Evolutionary conservation across 2,888 invertebrate genomes (phyloP), one percentile per base, ranked within the genome.

Genomic region (Heliconius ismenius): DNA sequence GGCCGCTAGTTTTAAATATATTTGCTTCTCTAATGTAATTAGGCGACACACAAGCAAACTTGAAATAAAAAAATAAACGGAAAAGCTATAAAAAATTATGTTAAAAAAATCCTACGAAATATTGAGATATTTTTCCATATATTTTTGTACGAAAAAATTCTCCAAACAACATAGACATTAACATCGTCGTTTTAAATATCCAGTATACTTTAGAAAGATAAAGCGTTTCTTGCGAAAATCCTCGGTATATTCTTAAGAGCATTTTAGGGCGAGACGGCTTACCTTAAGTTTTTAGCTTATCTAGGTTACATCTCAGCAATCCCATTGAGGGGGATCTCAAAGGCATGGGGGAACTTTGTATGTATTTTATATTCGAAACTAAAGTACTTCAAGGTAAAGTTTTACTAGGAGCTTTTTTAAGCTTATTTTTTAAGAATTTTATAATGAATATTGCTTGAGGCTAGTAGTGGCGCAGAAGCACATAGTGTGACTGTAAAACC

Each of bases 291-390:
- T 79, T 74, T 82, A 81, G 81, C 80, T 85, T 87, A 89, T 89
- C 88, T 89, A 83, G 88, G 89, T 86, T 89, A 85, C 87, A 88
- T 87, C 88, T 89, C 84, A 78, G 82, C 78, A 80, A 82, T 79
- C 77, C 84, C 83, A 85, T 86, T 87, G 84, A 86, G 82, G 83
- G 81, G 81, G 81, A 82, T 82, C 74, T 82, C 77, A 82, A 82
- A 81, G 79, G 75, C 69, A 77, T 78, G 68, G 74, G 76, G 76
- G 67, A 76, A 73, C 72, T 77, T 77, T 77, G 70, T 62, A 73
- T 39, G 43, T 26, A 62, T 60, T 73, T 73, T 69, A 70, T 75
- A 49, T 65, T 75, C 24, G 63, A 63, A 75, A 75, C 70, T 63
- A 69, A 70, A 28, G 75, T 49, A 43, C 67, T 21, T 21, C 13